Evolutionary conservation across 2,888 invertebrate species (phyloP), one percentile per base, ranked within the genome.

Genomic region (Biston stratarius): DNA sequence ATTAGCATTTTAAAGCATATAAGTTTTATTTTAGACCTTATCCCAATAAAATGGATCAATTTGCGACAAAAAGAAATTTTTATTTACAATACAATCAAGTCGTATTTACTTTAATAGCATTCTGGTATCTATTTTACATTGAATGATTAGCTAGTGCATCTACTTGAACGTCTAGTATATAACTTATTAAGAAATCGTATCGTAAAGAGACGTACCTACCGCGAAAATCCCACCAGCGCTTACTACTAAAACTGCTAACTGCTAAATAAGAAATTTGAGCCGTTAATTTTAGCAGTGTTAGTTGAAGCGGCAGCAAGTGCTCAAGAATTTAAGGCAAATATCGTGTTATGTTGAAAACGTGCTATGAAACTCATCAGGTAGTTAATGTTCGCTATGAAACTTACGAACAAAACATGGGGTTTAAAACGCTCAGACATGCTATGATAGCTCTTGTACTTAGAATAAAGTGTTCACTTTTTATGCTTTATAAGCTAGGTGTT

Each of bases 261-360:
- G 47, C 68, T 58, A 71, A 65, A 72, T 73, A 74, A 75, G 72
- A 71, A 71, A 75, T 72, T 71, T 72, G 45, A 57, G 61, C 56
- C 40, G 11, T 34, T 62, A 51, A 67, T 67, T 59, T 49, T 33
- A 77, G 74, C 74, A 72, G 66, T 73, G 75, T 80, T 75, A 81
- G 77, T 75, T 78, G 74, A 76, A 78, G 72, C 75, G 76, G 70
- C 77, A 77, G 74, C 69, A 70, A 77, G 77, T 76, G 73, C 76
- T 81, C 76, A 74, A 76, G 56, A 56, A 42, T 8, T 55, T n/a
- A n/a, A 44, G 45, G 52, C 45, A 52, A 74, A 73, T 75, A 78
- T 80, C 77, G 80, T 77, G 80, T 82, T 83, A 82, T 82, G 83
- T 85, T 83, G 81, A 81, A 83, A 87, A 85, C 83, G 80, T 77